Evolutionary conservation across 2,888 invertebrate species (phyloP).

Genomic region (Synergus japonicus): DNA sequence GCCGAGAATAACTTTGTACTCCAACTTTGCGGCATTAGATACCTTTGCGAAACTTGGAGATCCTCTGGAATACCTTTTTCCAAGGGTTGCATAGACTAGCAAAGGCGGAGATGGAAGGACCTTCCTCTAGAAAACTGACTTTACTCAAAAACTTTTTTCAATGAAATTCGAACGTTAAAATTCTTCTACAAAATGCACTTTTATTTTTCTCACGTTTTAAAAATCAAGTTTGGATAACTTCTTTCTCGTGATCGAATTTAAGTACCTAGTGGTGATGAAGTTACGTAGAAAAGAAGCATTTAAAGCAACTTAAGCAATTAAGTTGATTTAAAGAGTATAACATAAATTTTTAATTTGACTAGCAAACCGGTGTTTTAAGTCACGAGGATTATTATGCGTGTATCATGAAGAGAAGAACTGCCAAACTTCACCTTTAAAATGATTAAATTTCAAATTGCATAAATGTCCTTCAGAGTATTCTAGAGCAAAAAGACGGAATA

Average conservation of each 20-base stretch:
- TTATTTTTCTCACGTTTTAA: background rate
- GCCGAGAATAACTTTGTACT: constrained; percentile 59
- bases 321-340: no score
- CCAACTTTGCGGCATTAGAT: constrained; percentile 49
- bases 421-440: no score
- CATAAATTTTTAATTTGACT: no score
- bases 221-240: background rate
- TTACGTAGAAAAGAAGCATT: background rate
- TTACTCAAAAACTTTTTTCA: background rate
- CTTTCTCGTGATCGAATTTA: background rate
- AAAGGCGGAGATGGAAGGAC: constrained; percentile 6
- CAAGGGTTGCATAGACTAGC: constrained; percentile 15
- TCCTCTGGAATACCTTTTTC: constrained; percentile 45
- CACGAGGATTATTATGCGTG: no score
- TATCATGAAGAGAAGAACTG: no score
- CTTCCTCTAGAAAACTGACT: constrained; percentile 1
- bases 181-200: background rate
- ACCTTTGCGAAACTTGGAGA: constrained; percentile 54
- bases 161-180: background rate
- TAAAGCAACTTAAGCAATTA: no score
- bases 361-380: no score
- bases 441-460: background rate
- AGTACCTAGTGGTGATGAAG: background rate
- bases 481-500: background rate
- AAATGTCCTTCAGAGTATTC: background rate